Percentiles rank a stretch among this genome's conserved stretches.
These are phyloP conservation scores for Emydoidea blandingii DNA, from an alignment of 2,797 vertebrate species.

Conservation along the genomic window DNA sequence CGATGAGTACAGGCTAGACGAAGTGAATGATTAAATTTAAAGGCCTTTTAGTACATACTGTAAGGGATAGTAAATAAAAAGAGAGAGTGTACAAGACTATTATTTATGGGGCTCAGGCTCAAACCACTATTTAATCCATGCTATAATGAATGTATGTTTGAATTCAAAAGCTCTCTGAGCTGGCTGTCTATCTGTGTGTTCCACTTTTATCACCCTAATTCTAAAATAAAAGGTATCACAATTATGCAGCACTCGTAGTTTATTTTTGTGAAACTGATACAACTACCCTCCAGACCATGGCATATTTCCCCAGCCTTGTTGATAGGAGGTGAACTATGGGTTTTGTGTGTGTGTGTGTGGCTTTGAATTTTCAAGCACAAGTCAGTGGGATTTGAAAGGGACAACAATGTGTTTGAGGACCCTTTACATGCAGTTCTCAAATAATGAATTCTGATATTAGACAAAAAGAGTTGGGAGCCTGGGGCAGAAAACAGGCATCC, in stretches of 20 bases:
- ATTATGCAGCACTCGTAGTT: conserved; percentile 35
- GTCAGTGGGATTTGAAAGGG: conserved; percentile 36
- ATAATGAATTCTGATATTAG: conserved; percentile 12
- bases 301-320: conserved; percentile 15
- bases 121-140: conserved; percentile 55
- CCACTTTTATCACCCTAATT: conserved; percentile 48
- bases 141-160: conserved; percentile 47
- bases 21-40: neutral
- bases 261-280: conserved; percentile 53
- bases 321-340: conserved; percentile 25
- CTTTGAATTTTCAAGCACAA: conserved; percentile 45
- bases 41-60: conserved; percentile 18
- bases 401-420: conserved; percentile 4
- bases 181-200: conserved; percentile 26
- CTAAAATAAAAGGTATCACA: conserved; percentile 34
- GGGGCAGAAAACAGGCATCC: neutral
- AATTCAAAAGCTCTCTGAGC: conserved; percentile 26
- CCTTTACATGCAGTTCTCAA: conserved; percentile 39
- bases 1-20: neutral
- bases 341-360: neutral
- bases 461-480: neutral
- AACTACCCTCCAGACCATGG: neutral
- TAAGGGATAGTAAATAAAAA: conserved; percentile 27
- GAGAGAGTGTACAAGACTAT: conserved; percentile 43
- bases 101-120: conserved; percentile 8